Percentiles rank a stretch among this genome's conserved stretches.
Conservation (phyloP, 53 echinoderm and acorn worm genomes). For the Luidia sarsii region DNA sequence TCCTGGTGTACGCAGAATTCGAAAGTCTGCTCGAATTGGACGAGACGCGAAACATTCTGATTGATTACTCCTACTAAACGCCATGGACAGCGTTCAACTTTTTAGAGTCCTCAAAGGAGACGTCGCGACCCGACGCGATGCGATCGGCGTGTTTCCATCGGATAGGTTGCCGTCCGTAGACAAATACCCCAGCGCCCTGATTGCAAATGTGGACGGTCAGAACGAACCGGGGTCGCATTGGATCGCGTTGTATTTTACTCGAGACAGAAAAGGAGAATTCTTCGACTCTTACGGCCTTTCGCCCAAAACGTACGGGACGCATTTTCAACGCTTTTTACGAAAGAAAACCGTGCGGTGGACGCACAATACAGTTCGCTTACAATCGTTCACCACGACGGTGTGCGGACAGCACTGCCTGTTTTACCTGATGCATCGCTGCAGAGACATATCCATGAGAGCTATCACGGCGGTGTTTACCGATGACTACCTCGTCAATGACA, state of each 20-base stretch:
- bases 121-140: background rate
- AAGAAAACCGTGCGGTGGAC: background rate
- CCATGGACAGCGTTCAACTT: constrained; percentile 27
- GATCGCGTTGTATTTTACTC: constrained; percentile 17
- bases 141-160: constrained; percentile 17
- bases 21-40: constrained; percentile 54
- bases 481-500: constrained; percentile 1
- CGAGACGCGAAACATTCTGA: constrained; percentile 29
- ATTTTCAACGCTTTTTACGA: constrained; percentile 29
- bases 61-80: constrained; percentile 49
- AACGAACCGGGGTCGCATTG: background rate
- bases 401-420: constrained; percentile 27
- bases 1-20: constrained; percentile 56
- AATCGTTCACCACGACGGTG: constrained; percentile 5
- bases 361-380: constrained; percentile 25
- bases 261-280: constrained; percentile 7
- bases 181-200: constrained; percentile 15
- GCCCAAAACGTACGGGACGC: background rate
- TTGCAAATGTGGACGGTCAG: background rate
- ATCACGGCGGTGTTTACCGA: constrained; percentile 2
- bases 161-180: background rate
- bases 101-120: constrained; percentile 11
- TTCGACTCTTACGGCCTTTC: constrained; percentile 36
- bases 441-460: background rate
- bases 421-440: constrained; percentile 2